Percentiles rank a stretch among this genome's conserved stretches.
Evolutionary conservation across 1,140 invertebrate species (phyloP).

Genomic region (Hetaerina americana): DNA sequence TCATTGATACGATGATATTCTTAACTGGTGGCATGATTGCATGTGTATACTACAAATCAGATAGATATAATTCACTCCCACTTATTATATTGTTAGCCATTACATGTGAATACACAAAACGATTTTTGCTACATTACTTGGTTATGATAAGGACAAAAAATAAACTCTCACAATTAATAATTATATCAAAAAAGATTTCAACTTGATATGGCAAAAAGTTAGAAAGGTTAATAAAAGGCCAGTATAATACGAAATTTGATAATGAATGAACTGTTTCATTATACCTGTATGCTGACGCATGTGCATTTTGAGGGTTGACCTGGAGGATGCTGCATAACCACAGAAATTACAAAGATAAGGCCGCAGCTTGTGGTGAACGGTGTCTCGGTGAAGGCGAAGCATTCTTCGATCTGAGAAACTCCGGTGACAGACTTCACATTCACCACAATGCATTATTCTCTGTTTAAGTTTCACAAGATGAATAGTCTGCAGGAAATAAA

Average conservation of each 20-base stretch:
- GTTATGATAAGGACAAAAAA: no score
- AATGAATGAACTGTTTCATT: background rate
- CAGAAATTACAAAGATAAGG: constrained; percentile 59
- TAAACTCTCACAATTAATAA: background rate
- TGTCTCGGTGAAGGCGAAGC: constrained; percentile 44
- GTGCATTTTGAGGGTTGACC: constrained; percentile 52
- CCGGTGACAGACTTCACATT: constrained; percentile 46
- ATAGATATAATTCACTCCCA: no score
- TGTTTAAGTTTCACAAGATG: constrained; percentile 12
- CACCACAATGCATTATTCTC: constrained; percentile 14
- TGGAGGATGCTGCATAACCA: constrained; percentile 48
- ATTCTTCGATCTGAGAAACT: constrained; percentile 42
- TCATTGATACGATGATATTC: no score
- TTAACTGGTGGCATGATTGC: no score
- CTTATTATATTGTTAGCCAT: no score
- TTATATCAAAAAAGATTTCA: constrained; percentile 15
- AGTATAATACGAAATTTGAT: constrained; percentile 16
- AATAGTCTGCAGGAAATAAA: constrained; percentile 20
- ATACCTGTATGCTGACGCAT: constrained; percentile 54
- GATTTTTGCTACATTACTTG: no score
- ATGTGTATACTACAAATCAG: no score
- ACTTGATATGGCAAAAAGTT: no score
- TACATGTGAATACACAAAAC: no score
- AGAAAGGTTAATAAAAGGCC: background rate
- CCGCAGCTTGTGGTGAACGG: constrained; percentile 51